Evolutionary conservation across 2,888 invertebrate genomes (phyloP).

Genomic region (Agrochola lychnidis): DNA sequence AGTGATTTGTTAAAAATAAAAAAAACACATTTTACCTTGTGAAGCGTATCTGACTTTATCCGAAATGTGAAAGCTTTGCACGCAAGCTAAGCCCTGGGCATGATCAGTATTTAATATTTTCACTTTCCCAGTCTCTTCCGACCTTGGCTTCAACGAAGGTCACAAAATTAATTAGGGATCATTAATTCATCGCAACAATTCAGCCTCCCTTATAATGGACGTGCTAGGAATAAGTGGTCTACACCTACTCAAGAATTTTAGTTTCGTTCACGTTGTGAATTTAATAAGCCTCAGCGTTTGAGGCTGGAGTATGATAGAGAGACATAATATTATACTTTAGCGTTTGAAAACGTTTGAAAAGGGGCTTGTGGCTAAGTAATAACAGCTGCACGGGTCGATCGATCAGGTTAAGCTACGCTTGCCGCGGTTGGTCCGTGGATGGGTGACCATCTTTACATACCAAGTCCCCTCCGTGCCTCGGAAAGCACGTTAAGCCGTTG

Average conservation of each 20-base stretch:
- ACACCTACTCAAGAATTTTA: neutral
- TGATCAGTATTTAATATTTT: slow-evolving; percentile 14
- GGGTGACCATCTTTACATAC: no score
- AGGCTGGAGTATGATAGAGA: neutral
- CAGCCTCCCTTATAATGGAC: slow-evolving; percentile 7
- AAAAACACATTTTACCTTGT: neutral
- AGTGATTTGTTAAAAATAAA: no score
- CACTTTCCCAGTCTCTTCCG: neutral
- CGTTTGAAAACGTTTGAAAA: neutral
- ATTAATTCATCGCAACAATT: slow-evolving; percentile 23
- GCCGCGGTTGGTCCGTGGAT: no score
- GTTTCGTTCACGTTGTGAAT: neutral
- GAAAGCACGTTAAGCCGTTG: no score
- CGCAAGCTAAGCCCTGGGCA: neutral
- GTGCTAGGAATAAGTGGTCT: slow-evolving; percentile 29
- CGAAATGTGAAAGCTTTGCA: neutral
- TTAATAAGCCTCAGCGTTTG: neutral
- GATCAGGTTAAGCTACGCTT: no score
- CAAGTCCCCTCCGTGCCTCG: no score
- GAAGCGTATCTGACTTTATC: neutral
- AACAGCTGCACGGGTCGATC: no score
- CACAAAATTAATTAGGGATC: slow-evolving; percentile 25
- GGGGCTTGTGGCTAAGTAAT: no score
- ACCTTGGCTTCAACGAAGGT: neutral
- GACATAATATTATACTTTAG: neutral